Conservation (phyloP, 2,797 vertebrate species). For the Balearica regulorum region DNA sequence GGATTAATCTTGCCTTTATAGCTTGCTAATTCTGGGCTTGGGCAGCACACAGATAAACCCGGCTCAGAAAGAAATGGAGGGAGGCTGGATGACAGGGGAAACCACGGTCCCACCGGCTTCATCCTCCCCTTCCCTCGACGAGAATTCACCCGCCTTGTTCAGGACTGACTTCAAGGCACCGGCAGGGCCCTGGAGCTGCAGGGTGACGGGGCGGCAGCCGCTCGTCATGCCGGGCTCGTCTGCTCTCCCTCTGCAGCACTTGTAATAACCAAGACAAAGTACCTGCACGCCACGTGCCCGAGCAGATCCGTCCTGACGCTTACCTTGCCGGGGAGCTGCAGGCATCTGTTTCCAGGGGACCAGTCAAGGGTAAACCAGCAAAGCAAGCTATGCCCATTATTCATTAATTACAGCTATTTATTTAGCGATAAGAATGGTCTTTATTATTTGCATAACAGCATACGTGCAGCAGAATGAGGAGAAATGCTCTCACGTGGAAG, state of each 20-base stretch:
- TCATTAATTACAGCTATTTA: not conserved
- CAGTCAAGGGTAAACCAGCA: not conserved
- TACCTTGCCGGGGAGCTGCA: not conserved
- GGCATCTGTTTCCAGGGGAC: not conserved
- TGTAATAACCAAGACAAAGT: not conserved
- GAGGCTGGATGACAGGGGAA: not conserved
- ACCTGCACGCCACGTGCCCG: not conserved
- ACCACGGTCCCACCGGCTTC: not conserved
- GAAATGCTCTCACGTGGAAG: not conserved
- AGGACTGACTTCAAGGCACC: not conserved
- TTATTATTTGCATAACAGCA: not conserved
- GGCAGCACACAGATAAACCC: not conserved
- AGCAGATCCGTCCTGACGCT: not conserved
- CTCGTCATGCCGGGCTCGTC: not conserved
- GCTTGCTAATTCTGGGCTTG: not conserved
- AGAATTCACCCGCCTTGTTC: not conserved
- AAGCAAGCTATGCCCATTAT: not conserved
- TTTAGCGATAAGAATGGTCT: not conserved
- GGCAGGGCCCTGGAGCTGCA: not conserved
- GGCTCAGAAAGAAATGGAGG: not conserved
- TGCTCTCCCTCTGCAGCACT: not conserved
- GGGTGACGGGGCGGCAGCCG: not conserved
- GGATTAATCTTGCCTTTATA: not conserved
- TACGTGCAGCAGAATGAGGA: not conserved
- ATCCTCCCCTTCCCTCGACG: not conserved